phyloP scores from a whole-genome alignment of 1,140 invertebrate species.

The Megalopta genalis region DNA sequence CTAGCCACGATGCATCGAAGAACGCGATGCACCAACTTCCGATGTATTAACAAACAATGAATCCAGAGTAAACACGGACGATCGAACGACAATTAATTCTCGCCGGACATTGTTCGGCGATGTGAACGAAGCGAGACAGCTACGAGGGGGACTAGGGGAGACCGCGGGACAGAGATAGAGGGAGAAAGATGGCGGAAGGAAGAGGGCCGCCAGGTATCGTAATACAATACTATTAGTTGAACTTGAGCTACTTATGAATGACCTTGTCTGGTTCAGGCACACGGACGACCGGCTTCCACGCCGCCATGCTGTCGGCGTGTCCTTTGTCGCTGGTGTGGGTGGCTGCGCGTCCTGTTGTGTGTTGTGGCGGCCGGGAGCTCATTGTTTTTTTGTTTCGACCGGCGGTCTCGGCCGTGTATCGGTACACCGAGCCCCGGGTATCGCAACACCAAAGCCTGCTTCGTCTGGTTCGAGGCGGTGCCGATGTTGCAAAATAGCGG shows the following conservation, averaged over 20 bases:
- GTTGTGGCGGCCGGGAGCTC: background rate
- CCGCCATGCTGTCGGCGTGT: background rate
- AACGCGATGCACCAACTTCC: too few species aligned
- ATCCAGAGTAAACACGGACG: too few species aligned
- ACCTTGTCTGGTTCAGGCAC: constrained; percentile 70
- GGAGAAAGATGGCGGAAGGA: constrained; percentile 22
- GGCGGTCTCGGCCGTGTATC: background rate
- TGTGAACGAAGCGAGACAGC: background rate
- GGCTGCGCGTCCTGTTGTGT: constrained; percentile 38
- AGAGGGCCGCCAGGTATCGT: constrained; percentile 65
- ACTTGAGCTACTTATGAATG: constrained; percentile 77
- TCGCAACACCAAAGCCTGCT: constrained; percentile 26
- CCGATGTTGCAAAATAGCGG: constrained; percentile 21
- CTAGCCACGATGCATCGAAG: too few species aligned
- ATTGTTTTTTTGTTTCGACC: constrained; percentile 14
- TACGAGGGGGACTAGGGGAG: background rate
- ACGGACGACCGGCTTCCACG: constrained; percentile 10
- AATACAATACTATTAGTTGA: constrained; percentile 75
- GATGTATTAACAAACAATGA: too few species aligned
- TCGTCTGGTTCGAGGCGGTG: constrained; percentile 21
- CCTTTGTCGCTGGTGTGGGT: constrained; percentile 25
- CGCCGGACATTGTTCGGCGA: constrained; percentile 7
- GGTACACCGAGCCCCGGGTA: constrained; percentile 9
- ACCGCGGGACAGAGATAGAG: background rate
- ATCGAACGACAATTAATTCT: too few species aligned